Evolutionary conservation across 2,113 vertebrate genomes (phyloP).

Genomic region (Boulengeromyrus knoepffleri): DNA sequence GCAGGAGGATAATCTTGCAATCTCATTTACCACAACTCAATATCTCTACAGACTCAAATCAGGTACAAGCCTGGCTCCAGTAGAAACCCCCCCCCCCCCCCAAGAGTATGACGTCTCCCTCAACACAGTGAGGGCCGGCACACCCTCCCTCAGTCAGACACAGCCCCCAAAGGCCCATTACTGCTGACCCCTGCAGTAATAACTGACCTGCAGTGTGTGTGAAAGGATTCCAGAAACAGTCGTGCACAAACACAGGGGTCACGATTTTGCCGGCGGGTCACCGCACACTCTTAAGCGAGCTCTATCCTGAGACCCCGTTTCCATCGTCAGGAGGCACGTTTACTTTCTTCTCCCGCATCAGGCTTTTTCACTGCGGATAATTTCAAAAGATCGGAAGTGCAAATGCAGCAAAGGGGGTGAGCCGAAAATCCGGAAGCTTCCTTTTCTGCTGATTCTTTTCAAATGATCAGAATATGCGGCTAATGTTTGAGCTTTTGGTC

Average conservation of each 20-base stretch:
- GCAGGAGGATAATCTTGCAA: background rate
- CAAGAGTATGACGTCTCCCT: background rate
- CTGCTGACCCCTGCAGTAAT: slow-evolving; percentile 44
- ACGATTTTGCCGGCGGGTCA: slow-evolving; percentile 48
- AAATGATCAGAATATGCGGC: background rate
- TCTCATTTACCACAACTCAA: background rate
- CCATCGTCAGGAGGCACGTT: slow-evolving; percentile 18
- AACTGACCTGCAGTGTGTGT: slow-evolving; percentile 33
- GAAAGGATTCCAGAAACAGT: slow-evolving; percentile 34
- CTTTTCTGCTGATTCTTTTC: slow-evolving; percentile 14
- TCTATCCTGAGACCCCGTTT: slow-evolving; percentile 29
- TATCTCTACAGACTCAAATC: background rate
- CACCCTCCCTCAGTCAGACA: slow-evolving; percentile 24
- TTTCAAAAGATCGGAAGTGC: slow-evolving; percentile 34
- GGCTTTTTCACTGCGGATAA: slow-evolving; percentile 18
- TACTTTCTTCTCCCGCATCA: slow-evolving; percentile 6
- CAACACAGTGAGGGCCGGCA: background rate
- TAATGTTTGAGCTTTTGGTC: background rate
- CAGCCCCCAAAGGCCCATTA: slow-evolving; percentile 37
- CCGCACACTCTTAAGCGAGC: slow-evolving; percentile 41
- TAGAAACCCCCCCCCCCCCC: background rate
- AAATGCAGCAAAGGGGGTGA: slow-evolving; percentile 26
- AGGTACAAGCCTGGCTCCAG: background rate
- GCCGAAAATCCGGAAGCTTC: background rate
- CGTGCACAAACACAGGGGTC: slow-evolving; percentile 33